Conservation (phyloP, 2,113 vertebrate species). For the Noturus placidus region DNA sequence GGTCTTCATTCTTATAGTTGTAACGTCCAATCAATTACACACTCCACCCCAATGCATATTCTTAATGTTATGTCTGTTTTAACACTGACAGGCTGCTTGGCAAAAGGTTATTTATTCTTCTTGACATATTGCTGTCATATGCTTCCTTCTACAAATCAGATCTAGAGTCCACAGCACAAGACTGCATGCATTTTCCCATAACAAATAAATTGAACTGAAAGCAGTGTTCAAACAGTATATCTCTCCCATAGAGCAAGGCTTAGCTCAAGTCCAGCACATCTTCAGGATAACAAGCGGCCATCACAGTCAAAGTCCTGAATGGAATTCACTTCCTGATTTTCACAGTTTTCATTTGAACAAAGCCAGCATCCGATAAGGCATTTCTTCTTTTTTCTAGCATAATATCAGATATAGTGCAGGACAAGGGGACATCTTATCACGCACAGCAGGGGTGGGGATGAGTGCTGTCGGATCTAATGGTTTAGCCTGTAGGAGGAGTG, state of each 20-base stretch:
- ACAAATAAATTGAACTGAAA: not conserved
- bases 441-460: not conserved
- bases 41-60: not conserved
- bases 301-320: slow-evolving; percentile 22
- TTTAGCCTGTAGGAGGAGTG: slow-evolving; percentile 19
- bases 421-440: slow-evolving; percentile 33
- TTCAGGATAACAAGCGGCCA: slow-evolving; percentile 24
- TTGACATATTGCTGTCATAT: not conserved
- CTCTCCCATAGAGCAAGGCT: not conserved
- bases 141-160: not conserved
- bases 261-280: not conserved
- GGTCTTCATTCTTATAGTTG: not conserved
- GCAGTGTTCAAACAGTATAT: not conserved
- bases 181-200: not conserved
- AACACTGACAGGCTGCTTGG: not conserved
- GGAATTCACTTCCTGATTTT: slow-evolving; percentile 13
- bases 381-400: not conserved
- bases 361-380: slow-evolving; percentile 10
- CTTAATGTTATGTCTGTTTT: not conserved
- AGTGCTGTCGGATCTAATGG: slow-evolving; percentile 31
- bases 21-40: not conserved
- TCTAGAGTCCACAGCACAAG: not conserved
- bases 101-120: not conserved
- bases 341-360: slow-evolving; percentile 36
- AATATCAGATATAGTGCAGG: slow-evolving; percentile 17